Conservation (phyloP, 1,140 invertebrate species). For the Yoshiicerus persimilis region DNA sequence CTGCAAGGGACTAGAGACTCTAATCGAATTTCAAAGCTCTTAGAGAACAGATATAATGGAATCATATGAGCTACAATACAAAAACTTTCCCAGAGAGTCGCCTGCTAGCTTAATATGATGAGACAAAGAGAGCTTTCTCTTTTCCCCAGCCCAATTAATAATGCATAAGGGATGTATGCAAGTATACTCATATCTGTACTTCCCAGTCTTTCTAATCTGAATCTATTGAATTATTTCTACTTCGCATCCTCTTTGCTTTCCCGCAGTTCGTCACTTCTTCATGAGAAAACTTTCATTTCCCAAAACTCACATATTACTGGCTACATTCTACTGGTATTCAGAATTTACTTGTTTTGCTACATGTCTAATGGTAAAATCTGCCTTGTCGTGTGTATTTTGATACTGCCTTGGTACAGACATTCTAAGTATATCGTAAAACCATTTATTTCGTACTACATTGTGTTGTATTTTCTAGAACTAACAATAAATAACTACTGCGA, state of each 20-base stretch:
- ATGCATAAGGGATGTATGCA: not conserved
- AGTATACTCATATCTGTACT: not conserved
- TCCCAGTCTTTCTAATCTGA: not conserved
- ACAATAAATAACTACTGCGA: not conserved
- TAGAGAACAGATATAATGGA: not conserved
- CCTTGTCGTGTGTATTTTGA: no score
- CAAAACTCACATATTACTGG: not conserved
- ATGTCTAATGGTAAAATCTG: not conserved
- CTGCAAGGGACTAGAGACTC: not conserved
- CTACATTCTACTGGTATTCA: not conserved
- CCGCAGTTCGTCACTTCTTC: not conserved
- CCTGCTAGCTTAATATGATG: not conserved
- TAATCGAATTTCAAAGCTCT: not conserved
- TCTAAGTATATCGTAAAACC: no score
- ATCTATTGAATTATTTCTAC: not conserved
- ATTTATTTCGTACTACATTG: no score
- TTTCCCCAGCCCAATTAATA: not conserved
- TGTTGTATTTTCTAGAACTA: no score
- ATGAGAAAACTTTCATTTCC: not conserved
- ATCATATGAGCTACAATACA: not conserved
- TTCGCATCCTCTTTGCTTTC: not conserved
- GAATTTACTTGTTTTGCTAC: not conserved
- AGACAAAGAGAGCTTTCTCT: not conserved
- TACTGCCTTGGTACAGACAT: no score
- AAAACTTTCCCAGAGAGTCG: not conserved